phyloP scores from a whole-genome alignment of 2,888 invertebrate genomes.

The Nematopogon swammerdamellus region DNA sequence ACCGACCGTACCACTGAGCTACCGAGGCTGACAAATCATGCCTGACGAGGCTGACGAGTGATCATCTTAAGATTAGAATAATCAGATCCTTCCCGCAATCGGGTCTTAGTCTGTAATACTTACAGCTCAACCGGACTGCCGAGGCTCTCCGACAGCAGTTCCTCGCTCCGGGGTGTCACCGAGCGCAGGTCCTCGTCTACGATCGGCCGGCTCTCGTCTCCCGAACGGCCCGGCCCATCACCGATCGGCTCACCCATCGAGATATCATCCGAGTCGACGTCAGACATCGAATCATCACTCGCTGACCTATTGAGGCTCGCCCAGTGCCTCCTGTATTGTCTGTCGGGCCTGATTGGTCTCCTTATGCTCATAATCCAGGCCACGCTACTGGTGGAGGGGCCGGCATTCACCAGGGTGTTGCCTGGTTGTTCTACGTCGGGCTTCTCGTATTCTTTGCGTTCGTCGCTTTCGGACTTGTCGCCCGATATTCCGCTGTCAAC shows the following conservation, averaged over 20 bases:
- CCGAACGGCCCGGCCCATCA: constrained; percentile 1
- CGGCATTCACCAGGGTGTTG: constrained; percentile 32
- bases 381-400: constrained; percentile 36
- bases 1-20: too few relatives aligned
- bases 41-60: too few relatives aligned
- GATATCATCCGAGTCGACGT: not conserved
- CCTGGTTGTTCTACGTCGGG: constrained; percentile 20
- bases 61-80: too few relatives aligned
- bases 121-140: not conserved
- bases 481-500: constrained; percentile 44
- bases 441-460: constrained; percentile 32
- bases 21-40: too few relatives aligned
- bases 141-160: not conserved
- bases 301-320: constrained; percentile 1
- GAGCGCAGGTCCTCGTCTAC: not conserved
- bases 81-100: too few relatives aligned
- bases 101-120: not conserved
- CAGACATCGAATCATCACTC: constrained; percentile 5
- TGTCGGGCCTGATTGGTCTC: constrained; percentile 18
- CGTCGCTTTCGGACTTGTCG: constrained; percentile 46
- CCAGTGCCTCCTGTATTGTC: constrained; percentile 5
- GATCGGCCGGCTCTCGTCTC: constrained; percentile 8
- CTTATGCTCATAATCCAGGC: constrained; percentile 33
- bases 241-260: not conserved
- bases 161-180: not conserved